These are phyloP conservation scores for Tachuris rubrigastra DNA, from an alignment of 2,113 vertebrate genomes.

Conservation along the genomic window DNA sequence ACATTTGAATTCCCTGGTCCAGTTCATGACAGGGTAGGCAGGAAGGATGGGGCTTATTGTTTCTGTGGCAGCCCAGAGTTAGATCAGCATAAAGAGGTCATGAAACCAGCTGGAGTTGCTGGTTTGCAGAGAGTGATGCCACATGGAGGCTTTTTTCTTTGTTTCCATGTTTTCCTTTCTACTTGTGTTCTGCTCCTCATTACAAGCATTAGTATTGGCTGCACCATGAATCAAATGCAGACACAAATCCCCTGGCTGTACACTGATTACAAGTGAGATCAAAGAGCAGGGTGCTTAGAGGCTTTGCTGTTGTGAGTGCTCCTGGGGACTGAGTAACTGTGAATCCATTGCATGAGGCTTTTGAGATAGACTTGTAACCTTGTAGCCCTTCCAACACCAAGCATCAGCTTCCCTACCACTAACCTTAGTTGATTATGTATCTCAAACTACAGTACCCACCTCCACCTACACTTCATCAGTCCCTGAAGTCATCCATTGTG, in stretches of 20 bases:
- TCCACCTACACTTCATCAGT: neutral
- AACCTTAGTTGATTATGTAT: neutral
- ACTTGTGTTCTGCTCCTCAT: neutral
- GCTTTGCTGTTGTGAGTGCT: neutral
- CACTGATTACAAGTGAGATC: neutral
- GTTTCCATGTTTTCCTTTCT: neutral
- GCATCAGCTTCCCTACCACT: neutral
- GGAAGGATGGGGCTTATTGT: neutral
- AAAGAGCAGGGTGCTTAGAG: neutral
- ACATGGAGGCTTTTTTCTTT: neutral
- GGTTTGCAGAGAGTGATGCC: neutral
- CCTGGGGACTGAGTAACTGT: neutral
- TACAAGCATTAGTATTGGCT: neutral
- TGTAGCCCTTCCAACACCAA: neutral
- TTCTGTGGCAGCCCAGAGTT: neutral
- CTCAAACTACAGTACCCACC: neutral
- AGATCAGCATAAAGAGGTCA: neutral
- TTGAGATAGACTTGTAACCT: neutral
- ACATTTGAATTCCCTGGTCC: neutral
- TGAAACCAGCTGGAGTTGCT: neutral
- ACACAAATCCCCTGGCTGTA: neutral
- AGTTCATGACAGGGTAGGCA: rapidly evolving
- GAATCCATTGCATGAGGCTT: neutral
- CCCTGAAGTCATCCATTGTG: neutral
- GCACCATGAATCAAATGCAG: neutral